Percentiles rank a stretch among this genome's conserved stretches.
Conservation (phyloP, 2,888 invertebrate species). For the Brachylomia viminalis region DNA sequence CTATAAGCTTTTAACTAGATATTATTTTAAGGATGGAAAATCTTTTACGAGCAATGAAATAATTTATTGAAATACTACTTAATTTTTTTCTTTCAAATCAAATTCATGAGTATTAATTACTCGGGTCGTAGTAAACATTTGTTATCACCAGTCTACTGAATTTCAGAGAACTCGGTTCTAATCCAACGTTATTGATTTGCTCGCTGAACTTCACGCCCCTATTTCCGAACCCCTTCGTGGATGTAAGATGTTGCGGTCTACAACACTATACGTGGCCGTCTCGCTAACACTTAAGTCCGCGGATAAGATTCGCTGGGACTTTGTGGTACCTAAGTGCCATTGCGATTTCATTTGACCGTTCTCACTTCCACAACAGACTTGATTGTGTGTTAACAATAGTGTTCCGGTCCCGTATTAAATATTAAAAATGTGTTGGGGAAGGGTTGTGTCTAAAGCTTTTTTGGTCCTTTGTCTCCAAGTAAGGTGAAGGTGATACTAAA, state of each 20-base stretch:
- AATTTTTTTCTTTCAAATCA: neutral
- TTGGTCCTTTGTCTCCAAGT: conserved; percentile 34
- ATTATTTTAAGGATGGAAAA: neutral
- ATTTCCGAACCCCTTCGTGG: conserved; percentile 73
- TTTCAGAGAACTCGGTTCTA: neutral
- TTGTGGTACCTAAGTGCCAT: conserved; percentile 71
- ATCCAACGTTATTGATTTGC: conserved; percentile 27
- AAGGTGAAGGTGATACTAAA: conserved; percentile 7
- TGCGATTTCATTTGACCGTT: conserved; percentile 71
- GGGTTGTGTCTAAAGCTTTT: conserved; percentile 32
- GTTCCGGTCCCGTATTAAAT: conserved; percentile 53
- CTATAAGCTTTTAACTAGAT: too few relatives aligned
- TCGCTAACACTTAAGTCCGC: conserved; percentile 74
- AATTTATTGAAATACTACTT: neutral
- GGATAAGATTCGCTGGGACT: conserved; percentile 74
- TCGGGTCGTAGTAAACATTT: neutral
- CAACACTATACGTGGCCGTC: conserved; percentile 62
- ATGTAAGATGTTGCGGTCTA: conserved; percentile 79
- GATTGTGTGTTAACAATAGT: conserved; percentile 67
- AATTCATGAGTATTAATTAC: neutral
- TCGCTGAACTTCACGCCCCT: conserved; percentile 26
- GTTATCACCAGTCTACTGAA: too few relatives aligned
- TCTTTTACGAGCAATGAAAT: too few relatives aligned
- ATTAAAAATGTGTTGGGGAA: conserved; percentile 49
- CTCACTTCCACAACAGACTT: conserved; percentile 62